These are phyloP conservation scores for Caenorhabditis afra DNA, from an alignment of 2,888 invertebrate genomes.

Conservation along the genomic window DNA sequence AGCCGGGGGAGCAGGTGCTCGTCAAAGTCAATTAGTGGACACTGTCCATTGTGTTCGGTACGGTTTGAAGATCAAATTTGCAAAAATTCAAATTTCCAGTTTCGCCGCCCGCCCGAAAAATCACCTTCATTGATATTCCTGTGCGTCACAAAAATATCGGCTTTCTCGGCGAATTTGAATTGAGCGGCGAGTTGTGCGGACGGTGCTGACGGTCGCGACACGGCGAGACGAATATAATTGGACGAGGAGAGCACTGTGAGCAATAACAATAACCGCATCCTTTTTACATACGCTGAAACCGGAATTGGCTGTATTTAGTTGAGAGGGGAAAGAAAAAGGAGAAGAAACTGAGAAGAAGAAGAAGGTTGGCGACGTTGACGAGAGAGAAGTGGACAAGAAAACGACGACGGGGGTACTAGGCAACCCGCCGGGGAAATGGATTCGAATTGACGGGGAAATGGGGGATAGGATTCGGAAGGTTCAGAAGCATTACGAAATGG, in stretches of 20 bases:
- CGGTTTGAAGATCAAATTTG: not conserved
- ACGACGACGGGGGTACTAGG: not conserved
- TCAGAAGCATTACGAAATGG: no score
- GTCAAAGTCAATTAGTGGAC: not conserved
- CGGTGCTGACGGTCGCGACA: conserved; percentile 12
- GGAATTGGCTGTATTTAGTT: conserved; percentile 12
- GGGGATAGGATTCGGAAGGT: no score
- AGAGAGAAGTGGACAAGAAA: conserved; percentile 15
- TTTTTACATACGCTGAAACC: conserved; percentile 13
- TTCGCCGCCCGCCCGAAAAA: no score
- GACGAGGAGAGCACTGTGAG: conserved; percentile 4
- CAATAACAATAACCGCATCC: conserved; percentile 33
- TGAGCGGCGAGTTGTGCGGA: conserved; percentile 27
- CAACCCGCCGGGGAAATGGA: not conserved
- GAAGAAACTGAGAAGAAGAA: conserved; percentile 1
- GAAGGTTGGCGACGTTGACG: conserved; percentile 16
- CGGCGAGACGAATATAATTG: conserved; percentile 10
- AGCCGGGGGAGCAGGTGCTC: not conserved
- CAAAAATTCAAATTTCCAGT: conserved; percentile 2
- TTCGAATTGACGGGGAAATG: not conserved
- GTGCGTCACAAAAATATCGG: conserved; percentile 60
- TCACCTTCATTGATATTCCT: conserved; percentile 58
- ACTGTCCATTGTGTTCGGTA: not conserved
- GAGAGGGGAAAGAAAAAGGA: not conserved
- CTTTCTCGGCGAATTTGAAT: conserved; percentile 58